A percentile compares a stretch with the other conserved stretches of the same genome.
Evolutionary conservation across 2,113 vertebrate genomes (phyloP).

Genomic region (Malurus elegans): DNA sequence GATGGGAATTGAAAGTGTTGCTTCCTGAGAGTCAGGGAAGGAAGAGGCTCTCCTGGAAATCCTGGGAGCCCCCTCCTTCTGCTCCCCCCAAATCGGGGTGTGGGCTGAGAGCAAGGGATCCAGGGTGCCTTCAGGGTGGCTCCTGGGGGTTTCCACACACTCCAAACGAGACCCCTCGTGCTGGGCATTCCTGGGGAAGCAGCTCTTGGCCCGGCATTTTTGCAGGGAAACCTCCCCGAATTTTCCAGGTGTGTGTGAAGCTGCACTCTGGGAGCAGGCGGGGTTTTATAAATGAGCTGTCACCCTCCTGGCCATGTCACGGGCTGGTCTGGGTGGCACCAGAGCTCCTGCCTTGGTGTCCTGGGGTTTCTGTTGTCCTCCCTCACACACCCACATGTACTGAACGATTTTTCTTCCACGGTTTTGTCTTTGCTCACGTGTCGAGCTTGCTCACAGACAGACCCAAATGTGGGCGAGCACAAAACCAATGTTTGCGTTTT

Average conservation of each 20-base stretch:
- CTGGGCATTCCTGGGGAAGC: rapidly evolving
- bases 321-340: background rate
- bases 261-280: rapidly evolving
- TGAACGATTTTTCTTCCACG: rapidly evolving
- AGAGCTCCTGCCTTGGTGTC: background rate
- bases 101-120: rapidly evolving
- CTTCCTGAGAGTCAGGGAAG: background rate
- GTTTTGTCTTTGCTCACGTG: rapidly evolving
- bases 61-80: rapidly evolving
- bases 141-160: rapidly evolving
- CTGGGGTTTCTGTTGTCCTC: background rate
- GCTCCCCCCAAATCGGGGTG: rapidly evolving
- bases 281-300: background rate
- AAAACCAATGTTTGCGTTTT: background rate
- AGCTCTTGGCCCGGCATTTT: background rate
- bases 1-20: rapidly evolving
- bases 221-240: background rate
- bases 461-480: rapidly evolving
- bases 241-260: background rate
- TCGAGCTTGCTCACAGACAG: background rate
- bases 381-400: rapidly evolving
- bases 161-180: rapidly evolving
- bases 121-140: rapidly evolving
- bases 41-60: background rate
- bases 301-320: rapidly evolving